These are phyloP conservation scores for Actenoides lindsayi DNA, from an alignment of 2,113 vertebrate species.

Conservation along the genomic window DNA sequence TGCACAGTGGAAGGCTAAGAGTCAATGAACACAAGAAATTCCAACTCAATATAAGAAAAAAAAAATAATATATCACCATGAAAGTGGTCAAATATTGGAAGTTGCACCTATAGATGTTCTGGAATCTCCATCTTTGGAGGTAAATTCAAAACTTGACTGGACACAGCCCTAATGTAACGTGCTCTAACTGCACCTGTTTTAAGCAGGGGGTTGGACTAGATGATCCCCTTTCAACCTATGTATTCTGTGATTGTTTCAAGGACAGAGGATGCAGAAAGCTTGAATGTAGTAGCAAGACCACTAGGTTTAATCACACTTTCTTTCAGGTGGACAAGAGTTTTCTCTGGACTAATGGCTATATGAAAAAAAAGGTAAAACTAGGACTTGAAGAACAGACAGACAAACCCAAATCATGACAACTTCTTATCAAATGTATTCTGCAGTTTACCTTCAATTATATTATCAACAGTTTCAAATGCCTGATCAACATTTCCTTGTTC, in stretches of 20 bases:
- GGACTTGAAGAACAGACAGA: background rate
- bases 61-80: background rate
- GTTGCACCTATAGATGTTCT: background rate
- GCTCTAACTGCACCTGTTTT: background rate
- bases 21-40: background rate
- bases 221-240: background rate
- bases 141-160: background rate
- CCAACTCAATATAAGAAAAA: background rate
- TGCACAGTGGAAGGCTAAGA: background rate
- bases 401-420: background rate
- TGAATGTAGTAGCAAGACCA: background rate
- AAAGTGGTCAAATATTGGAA: background rate
- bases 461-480: constrained; percentile 71
- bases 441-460: constrained; percentile 77
- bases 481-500: constrained; percentile 74
- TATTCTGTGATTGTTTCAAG: background rate
- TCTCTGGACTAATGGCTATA: background rate
- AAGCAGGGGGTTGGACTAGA: background rate
- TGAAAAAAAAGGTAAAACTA: background rate
- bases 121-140: background rate
- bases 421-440: background rate
- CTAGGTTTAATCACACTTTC: background rate
- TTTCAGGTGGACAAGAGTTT: background rate
- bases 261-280: background rate
- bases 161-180: background rate